A percentile compares a stretch with the other conserved stretches of the same genome.
Conservation (phyloP, 2,888 invertebrate genomes). For the Polymixis flavicincta region DNA sequence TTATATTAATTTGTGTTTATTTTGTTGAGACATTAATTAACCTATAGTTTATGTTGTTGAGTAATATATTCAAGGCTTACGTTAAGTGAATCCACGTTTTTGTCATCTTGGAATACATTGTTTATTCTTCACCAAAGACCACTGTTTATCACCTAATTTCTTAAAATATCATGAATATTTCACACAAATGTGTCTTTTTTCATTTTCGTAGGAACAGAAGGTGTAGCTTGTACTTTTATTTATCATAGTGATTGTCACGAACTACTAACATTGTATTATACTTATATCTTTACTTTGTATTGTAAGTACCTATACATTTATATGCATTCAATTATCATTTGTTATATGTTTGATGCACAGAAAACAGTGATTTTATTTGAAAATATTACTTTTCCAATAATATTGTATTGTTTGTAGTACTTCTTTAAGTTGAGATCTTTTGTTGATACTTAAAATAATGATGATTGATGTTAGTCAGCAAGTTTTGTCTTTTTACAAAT, state of each 20-base stretch:
- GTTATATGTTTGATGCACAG: conserved; percentile 22
- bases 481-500: conserved; percentile 36
- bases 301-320: conserved; percentile 24
- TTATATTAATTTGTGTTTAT: conserved; percentile 79
- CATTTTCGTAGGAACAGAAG: conserved; percentile 24
- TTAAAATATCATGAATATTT: conserved; percentile 37
- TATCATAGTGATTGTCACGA: conserved; percentile 32
- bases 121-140: conserved; percentile 84
- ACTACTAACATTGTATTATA: conserved; percentile 26
- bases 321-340: conserved; percentile 18
- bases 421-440: conserved; percentile 31
- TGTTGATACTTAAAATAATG: conserved; percentile 42
- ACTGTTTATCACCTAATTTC: conserved; percentile 52
- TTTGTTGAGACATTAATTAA: conserved; percentile 73
- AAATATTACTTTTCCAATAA: conserved; percentile 19
- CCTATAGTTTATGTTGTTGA: conserved; percentile 79
- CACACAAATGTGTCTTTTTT: conserved; percentile 16
- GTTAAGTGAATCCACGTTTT: conserved; percentile 68
- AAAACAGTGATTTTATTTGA: conserved; percentile 19
- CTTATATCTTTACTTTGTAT: conserved; percentile 19
- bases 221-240: conserved; percentile 38
- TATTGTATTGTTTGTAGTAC: conserved; percentile 22
- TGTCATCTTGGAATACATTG: conserved; percentile 60
- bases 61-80: conserved; percentile 82
- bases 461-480: conserved; percentile 37